Evolutionary conservation across 2,113 vertebrate species (phyloP), one percentile per base, ranked within the genome.

Genomic region (Argyrosomus japonicus): DNA sequence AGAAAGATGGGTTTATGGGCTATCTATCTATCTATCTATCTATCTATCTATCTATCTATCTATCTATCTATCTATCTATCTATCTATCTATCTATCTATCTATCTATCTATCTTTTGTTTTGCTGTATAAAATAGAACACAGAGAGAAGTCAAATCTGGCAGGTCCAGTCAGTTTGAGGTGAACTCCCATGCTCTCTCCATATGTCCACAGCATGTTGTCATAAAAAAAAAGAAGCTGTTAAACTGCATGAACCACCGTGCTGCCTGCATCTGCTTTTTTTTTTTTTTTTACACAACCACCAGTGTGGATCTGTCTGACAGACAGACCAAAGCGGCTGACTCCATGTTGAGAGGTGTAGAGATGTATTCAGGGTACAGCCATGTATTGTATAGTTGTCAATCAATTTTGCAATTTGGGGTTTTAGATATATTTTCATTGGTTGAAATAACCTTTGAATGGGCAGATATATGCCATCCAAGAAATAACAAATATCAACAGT

Each of bases 271-370:
- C 73, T 57, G 2, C 18, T n/a, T 23, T 57, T 57, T 57, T 57
- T 36, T 7, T 36, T 69, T 48, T 75, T 19, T 57, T 54, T 57
- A 67, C 45, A 65, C 74, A 50, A 71, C 51, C 23, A 50, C 54
- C 10, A n/a, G 4, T 63, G 68, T 29, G 36, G 72, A 63, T n/a
- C 9, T 32, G 17, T 50, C 23, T 48, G 70, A 80, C 48, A 77
- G 54, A 83, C 77, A 58, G 68, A 81, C 47, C 60, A 82, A 86
- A 83, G 75, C 36, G 14, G 53, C 64, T 77, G 56, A 68, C 70
- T 72, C 19, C 2, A 13, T 75, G 79, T 75, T 72, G 23, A 62
- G 67, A 61, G 45, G 6, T 25, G 53, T 36, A 36, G 53, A 48
- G 61, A 47, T 67, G 67, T 32, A 27, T 54, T 48, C 45, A 74